Base-by-base conservation (phyloP, 2,797 vertebrate species). In the Sebastes hubbsi region DNA sequence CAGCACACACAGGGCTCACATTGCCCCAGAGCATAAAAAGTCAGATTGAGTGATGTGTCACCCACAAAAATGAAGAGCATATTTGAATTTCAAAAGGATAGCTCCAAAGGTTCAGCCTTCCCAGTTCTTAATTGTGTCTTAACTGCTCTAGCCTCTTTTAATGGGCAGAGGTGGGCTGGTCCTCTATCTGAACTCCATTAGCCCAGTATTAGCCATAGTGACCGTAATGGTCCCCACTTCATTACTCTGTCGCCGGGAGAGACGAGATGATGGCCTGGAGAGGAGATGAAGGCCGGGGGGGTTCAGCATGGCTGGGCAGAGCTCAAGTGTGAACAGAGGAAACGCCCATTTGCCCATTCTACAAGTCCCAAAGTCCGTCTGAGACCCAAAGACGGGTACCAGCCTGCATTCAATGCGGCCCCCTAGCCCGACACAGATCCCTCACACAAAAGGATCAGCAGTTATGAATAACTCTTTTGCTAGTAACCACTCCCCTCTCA, bases 271-370 rank as follows among this genome's bases (percentile, higher is more conserved):
- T 90, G 87, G 86, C 83, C 72, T 49, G 49, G 83, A 74, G 85
- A 88, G 56, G 80, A 90, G 77, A 92, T 88, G 88, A 89, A 91
- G 90, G 90, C 88, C 73, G 20, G 68, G 86, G 85, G 85, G 91
- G 93, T 95, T 95, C 87, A 88, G 95, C 95, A 92, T 96, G 95
- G 94, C 90, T 95, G 90, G 91, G 94, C 94, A 93, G 91, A 94
- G 90, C 92, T 95, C 92, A 94, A 92, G 94, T 96, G 94, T 95
- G 94, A 95, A 95, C 87, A 27, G 83, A 84, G 87, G 86, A 89
- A 91, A 94, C 93, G 94, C 94, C 95, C 94, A 87, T 91, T 90
- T 77, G 87, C 91, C 92, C 90, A 88, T 95, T 95, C 91, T 91
- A 88, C 90, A 88, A 88, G 75, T 81, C 75, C 72, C 72, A 89